A percentile compares a stretch with the other conserved stretches of the same genome.
Conservation (phyloP, 2,888 invertebrate genomes). For the Eubasilissa splendida region DNA sequence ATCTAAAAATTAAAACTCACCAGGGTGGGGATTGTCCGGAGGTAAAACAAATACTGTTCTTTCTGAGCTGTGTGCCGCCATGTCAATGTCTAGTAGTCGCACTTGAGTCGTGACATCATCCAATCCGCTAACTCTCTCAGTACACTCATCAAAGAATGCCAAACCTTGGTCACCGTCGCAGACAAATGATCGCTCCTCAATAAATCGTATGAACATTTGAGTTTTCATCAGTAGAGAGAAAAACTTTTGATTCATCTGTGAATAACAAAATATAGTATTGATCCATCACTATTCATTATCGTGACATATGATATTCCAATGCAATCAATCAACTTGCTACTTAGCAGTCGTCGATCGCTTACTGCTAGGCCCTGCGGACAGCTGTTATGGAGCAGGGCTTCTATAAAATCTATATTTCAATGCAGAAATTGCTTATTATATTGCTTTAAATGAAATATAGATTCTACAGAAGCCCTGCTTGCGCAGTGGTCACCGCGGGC, state of each 20-base stretch:
- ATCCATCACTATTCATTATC: not conserved
- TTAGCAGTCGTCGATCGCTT: too few species aligned
- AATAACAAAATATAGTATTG: conserved; percentile 42
- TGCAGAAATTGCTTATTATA: too few species aligned
- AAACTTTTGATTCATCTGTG: conserved; percentile 86
- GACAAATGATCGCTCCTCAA: conserved; percentile 98
- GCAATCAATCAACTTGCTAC: too few species aligned
- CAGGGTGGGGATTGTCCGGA: conserved; percentile 81
- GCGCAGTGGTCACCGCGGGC: too few species aligned
- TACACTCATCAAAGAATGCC: conserved; percentile 97
- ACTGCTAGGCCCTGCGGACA: too few species aligned
- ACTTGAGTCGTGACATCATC: conserved; percentile 72
- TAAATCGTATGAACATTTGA: conserved; percentile 98
- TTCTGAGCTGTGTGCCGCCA: conserved; percentile 84
- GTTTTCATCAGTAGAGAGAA: conserved; percentile 92
- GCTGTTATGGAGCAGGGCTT: too few species aligned
- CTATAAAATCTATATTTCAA: too few species aligned
- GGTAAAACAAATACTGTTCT: conserved; percentile 96
- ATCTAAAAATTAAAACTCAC: conserved; percentile 60
- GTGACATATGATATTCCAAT: too few species aligned
- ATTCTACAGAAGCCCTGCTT: too few species aligned
- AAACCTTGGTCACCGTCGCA: conserved; percentile 97
- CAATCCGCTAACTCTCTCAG: conserved; percentile 79
- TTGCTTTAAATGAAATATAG: too few species aligned
- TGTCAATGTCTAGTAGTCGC: conserved; percentile 86